A percentile compares a stretch with the other conserved stretches of the same genome.
Conservation (phyloP, 2,797 vertebrate genomes). For the Heteromormyrus szaboi region DNA sequence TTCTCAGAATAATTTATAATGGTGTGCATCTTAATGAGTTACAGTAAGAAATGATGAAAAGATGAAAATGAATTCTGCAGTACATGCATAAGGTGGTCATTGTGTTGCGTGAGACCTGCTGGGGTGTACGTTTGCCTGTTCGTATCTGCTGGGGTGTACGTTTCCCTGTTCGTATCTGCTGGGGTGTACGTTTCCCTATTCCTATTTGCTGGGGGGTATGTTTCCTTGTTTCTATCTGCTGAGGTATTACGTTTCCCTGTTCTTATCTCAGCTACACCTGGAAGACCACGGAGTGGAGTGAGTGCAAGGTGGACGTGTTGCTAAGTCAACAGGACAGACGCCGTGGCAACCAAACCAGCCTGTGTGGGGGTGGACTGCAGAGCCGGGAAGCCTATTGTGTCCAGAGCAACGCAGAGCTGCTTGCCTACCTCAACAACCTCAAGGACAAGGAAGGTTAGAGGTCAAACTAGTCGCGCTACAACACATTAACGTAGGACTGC, state of each 20-base stretch:
- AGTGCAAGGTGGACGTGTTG: slow-evolving; percentile 81
- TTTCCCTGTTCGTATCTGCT: neutral
- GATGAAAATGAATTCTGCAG: neutral
- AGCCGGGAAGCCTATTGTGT: slow-evolving; percentile 82
- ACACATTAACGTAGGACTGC: neutral
- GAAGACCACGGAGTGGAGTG: slow-evolving; percentile 86
- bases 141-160: neutral
- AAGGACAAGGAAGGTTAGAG: slow-evolving; percentile 78
- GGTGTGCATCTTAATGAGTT: neutral
- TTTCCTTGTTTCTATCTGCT: too few species aligned
- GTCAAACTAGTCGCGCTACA: neutral
- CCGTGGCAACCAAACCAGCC: slow-evolving; percentile 79
- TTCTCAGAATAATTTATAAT: neutral
- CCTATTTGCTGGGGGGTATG: neutral
- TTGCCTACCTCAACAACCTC: slow-evolving; percentile 67
- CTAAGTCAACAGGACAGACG: slow-evolving; percentile 90
- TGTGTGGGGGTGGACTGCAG: slow-evolving; percentile 87
- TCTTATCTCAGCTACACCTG: slow-evolving; percentile 70
- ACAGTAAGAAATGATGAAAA: neutral
- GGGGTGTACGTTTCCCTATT: neutral
- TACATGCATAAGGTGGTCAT: neutral
- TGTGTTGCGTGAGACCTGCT: neutral
- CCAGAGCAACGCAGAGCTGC: slow-evolving; percentile 74
- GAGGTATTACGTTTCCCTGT: neutral
- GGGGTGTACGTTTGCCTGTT: neutral